phyloP scores from a whole-genome alignment of 2,113 vertebrate genomes.

The Pluvianellus socialis region DNA sequence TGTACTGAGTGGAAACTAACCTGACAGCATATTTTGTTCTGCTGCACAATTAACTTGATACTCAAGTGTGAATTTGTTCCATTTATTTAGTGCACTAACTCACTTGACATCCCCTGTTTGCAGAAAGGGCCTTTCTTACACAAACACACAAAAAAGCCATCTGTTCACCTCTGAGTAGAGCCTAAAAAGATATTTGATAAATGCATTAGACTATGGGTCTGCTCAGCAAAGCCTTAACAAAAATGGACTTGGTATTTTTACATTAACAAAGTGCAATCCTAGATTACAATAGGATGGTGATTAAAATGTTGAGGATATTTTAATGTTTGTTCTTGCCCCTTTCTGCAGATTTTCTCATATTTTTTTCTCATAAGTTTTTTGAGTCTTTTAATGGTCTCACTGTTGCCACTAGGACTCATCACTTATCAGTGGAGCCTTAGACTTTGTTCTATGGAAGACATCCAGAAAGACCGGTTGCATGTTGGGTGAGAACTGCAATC shows the following conservation, averaged over 20 bases:
- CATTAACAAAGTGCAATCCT: background rate
- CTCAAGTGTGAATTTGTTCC: background rate
- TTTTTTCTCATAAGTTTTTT: background rate
- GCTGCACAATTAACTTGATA: background rate
- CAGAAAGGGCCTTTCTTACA: background rate
- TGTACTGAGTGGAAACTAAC: background rate
- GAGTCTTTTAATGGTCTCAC: background rate
- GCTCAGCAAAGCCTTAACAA: background rate
- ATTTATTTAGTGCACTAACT: background rate
- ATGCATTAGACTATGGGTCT: background rate
- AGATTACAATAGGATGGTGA: background rate
- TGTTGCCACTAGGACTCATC: background rate
- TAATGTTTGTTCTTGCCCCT: background rate
- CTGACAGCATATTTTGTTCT: background rate
- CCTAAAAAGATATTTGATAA: background rate
- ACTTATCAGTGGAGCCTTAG: background rate
- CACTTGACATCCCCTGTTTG: background rate
- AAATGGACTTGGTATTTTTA: background rate
- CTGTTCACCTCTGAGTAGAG: background rate
- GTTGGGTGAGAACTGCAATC: background rate
- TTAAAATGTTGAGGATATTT: background rate
- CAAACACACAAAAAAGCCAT: background rate
- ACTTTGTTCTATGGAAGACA: background rate
- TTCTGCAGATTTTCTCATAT: background rate
- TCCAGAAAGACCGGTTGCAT: background rate